Percentiles rank a stretch among this genome's conserved stretches.
These are phyloP conservation scores for Castor canadensis DNA, from an alignment of 2,113 vertebrate genomes.

Conservation along the genomic window DNA sequence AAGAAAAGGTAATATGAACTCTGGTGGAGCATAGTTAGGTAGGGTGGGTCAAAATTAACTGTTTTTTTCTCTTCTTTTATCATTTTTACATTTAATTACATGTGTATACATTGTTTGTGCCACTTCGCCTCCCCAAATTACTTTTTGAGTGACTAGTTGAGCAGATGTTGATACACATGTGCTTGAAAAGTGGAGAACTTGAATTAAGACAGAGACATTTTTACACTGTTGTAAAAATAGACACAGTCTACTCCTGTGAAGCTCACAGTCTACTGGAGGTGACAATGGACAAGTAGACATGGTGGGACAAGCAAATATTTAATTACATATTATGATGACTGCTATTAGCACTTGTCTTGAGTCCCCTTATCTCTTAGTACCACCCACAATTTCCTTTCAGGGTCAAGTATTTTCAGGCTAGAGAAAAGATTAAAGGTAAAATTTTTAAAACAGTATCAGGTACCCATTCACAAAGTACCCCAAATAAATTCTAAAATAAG, in stretches of 20 bases:
- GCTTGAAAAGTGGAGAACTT: not conserved
- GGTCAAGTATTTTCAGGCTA: conserved; percentile 10
- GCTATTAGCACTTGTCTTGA: not conserved
- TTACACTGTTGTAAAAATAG: not conserved
- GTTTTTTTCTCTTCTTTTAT: no score
- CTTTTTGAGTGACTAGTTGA: not conserved
- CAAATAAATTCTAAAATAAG: not conserved
- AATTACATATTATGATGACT: not conserved
- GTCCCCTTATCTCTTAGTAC: not conserved
- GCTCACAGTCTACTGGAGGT: not conserved
- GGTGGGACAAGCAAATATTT: not conserved
- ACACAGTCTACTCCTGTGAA: not conserved
- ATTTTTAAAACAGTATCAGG: not conserved
- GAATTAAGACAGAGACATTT: not conserved
- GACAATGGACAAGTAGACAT: no score
- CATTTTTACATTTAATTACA: no score
- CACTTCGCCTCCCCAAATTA: no score
- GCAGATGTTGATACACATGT: not conserved
- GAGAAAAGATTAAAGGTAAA: not conserved
- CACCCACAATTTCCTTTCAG: not conserved
- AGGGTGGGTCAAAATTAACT: not conserved
- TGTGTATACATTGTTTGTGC: no score
- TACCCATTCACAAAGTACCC: not conserved
- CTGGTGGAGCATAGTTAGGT: not conserved
- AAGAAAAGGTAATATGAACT: not conserved